A percentile compares a stretch with the other conserved stretches of the same genome.
Conservation (phyloP, 2,113 vertebrate species). For the Oostethus manadensis region DNA sequence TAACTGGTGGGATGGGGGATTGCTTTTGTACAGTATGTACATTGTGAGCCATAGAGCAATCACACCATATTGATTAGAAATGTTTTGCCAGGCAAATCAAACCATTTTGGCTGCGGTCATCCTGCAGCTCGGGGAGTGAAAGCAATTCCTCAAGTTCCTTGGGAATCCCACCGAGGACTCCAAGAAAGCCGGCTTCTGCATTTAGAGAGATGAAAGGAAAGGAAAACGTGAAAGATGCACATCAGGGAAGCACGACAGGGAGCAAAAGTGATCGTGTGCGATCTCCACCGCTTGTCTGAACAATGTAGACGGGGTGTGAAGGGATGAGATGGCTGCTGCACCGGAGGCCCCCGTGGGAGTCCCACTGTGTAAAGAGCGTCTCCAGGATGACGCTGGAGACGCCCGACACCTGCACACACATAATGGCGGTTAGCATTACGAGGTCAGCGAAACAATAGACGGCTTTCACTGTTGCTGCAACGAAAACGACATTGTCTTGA, state of each 20-base stretch:
- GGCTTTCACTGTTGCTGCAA: constrained; percentile 23
- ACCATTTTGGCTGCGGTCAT: constrained; percentile 32
- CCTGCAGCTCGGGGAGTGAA: constrained; percentile 18
- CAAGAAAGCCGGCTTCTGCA: constrained; percentile 73
- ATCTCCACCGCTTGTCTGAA: constrained; percentile 75
- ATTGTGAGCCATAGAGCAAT: too few species aligned
- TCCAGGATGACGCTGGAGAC: constrained; percentile 55
- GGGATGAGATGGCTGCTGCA: constrained; percentile 50
- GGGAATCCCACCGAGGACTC: constrained; percentile 70
- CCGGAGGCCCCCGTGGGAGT: constrained; percentile 49
- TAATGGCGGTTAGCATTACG: constrained; percentile 19
- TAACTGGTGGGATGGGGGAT: too few species aligned
- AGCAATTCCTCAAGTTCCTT: constrained; percentile 60
- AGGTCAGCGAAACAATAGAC: constrained; percentile 31
- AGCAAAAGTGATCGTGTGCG: neutral
- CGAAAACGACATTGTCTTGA: neutral
- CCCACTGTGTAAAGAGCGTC: constrained; percentile 60
- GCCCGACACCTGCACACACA: constrained; percentile 48
- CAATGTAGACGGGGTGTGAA: constrained; percentile 67
- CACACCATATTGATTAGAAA: neutral
- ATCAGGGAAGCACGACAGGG: constrained; percentile 2
- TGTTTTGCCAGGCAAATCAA: constrained; percentile 8
- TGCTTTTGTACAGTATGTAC: too few species aligned
- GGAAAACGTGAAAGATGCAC: neutral
- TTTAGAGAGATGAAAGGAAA: neutral